Conservation (phyloP, 2,797 vertebrate genomes). For the Crenichthys baileyi region DNA sequence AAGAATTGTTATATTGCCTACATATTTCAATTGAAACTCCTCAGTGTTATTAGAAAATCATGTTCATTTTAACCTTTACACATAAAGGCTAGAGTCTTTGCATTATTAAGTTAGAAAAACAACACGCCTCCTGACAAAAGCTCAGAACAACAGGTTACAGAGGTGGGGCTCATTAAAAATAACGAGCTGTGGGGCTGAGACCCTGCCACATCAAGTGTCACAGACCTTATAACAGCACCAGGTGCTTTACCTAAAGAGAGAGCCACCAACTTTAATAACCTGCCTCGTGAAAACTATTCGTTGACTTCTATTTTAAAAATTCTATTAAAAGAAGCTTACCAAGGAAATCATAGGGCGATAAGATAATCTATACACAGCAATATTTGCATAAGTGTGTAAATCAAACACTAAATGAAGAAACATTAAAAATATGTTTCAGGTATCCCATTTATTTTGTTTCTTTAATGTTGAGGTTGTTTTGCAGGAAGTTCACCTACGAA, state of each 20-base stretch:
- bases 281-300: not conserved
- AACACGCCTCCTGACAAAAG: not conserved
- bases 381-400: not conserved
- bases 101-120: not conserved
- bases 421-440: not conserved
- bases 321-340: not conserved
- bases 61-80: not conserved
- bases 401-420: not conserved
- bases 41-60: not conserved
- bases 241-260: not conserved
- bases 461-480: not conserved
- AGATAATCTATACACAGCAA: not conserved
- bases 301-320: not conserved
- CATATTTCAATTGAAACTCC: not conserved
- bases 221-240: not conserved
- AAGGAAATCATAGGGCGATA: not conserved
- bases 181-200: not conserved
- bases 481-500: not conserved
- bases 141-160: not conserved
- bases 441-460: not conserved
- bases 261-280: not conserved
- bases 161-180: not conserved
- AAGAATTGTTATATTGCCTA: not conserved
- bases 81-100: not conserved
- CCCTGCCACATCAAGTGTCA: not conserved